phyloP scores from a whole-genome alignment of 2,113 vertebrate species.

The Setophaga coronata region DNA sequence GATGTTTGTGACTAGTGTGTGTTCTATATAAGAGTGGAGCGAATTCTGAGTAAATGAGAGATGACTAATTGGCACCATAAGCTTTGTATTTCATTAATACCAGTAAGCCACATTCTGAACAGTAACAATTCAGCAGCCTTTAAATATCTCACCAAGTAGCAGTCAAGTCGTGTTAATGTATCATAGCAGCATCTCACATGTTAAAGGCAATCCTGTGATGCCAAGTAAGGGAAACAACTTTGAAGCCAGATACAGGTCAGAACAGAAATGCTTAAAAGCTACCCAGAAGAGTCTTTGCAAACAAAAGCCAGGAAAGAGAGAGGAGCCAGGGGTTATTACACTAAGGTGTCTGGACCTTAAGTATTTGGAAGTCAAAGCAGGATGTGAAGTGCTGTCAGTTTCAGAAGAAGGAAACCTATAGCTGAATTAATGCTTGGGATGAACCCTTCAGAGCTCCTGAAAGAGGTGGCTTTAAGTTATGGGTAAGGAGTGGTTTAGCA shows the following conservation, averaged over 20 bases:
- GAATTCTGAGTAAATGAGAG: not conserved
- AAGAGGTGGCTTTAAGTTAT: not conserved
- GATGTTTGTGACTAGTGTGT: not conserved
- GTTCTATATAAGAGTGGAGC: not conserved
- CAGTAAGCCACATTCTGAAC: not conserved
- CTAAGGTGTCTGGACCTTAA: rapidly evolving
- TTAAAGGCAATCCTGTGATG: not conserved
- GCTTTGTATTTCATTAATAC: not conserved
- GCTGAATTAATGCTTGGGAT: not conserved
- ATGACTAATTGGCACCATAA: not conserved
- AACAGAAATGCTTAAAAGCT: not conserved
- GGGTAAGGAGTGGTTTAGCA: rapidly evolving
- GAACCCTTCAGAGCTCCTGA: not conserved
- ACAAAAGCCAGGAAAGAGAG: not conserved
- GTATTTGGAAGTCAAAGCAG: not conserved
- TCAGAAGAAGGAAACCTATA: not conserved
- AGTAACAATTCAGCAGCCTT: not conserved
- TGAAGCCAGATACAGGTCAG: not conserved
- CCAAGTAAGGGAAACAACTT: not conserved
- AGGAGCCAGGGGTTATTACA: not conserved
- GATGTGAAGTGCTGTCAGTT: not conserved
- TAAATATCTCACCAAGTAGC: not conserved
- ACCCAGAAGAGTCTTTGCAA: not conserved
- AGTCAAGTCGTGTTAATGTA: not conserved
- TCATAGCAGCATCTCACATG: not conserved